Evolutionary conservation across 1,140 invertebrate genomes (phyloP), one percentile per base, ranked within the genome.

Genomic region (Limonius californicus): DNA sequence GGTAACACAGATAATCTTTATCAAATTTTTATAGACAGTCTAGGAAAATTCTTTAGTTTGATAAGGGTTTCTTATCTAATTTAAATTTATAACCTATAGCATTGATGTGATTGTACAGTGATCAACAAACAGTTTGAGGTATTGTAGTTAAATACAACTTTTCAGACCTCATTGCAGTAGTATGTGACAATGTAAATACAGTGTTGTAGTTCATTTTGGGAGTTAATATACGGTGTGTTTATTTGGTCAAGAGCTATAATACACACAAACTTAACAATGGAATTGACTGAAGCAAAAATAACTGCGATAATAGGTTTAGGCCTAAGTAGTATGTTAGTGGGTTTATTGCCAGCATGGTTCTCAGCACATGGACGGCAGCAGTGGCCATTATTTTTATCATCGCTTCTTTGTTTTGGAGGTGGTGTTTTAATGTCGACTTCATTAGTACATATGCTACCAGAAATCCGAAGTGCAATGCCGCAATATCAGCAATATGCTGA

Each of bases 351-450:
- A 0, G 79, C 79, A 0, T 81, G 81, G 45, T 82, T 87, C 57
- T 80, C 82, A 1, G 78, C 81, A 14, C 76, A 78, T n/a, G 78
- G 81, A 32, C 76, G 81, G 32, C 76, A 80, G 56, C 70, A 77
- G 14, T 80, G 82, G 47, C 84, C 84, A n/a, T 68, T 88, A 1
- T 68, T 83, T 2, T 78, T 87, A 8, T 89, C 87, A 7, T 78
- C 82, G 11, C 72, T 91, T 8, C 81, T 93, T 0, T 93, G 90
- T 70, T 91, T 92, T 65, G 91, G 91, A 18, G 92, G 87, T 2
- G 92, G 93, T 0, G 90, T 95, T 6, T 81, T 95, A 21, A 74
- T 95, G 14, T 89, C 89, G 0, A 94, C 92, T 0, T 87, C 89
- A 16, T 75, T 92, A 32, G 78, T 91, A 1, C 92, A 95, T 74